A percentile compares a stretch with the other conserved stretches of the same genome.
phyloP scores from a whole-genome alignment of 1,140 invertebrate species.

The Bradynema listronoti region DNA sequence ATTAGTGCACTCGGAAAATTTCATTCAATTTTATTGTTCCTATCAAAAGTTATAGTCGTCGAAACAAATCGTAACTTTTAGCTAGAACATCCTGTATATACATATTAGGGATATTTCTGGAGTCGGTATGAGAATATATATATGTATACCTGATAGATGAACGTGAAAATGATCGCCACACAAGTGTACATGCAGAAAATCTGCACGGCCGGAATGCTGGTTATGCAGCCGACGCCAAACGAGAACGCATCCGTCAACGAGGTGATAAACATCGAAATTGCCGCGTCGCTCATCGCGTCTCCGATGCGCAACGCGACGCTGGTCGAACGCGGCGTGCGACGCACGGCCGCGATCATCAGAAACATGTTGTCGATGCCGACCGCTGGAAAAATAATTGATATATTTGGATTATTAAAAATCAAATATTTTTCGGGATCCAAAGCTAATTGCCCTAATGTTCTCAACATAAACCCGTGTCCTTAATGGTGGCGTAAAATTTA shows the following conservation, averaged over 20 bases:
- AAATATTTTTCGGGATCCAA: no score
- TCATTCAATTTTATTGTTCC: no score
- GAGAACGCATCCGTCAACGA: slow-evolving; percentile 62
- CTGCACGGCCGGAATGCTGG: slow-evolving; percentile 65
- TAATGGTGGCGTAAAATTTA: no score
- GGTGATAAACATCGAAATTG: slow-evolving; percentile 62
- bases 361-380: slow-evolving; percentile 64
- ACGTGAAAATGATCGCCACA: slow-evolving; percentile 82
- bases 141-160: slow-evolving; percentile 73
- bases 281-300: slow-evolving; percentile 58
- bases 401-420: no score
- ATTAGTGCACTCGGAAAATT: no score
- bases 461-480: no score
- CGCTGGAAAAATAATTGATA: slow-evolving; percentile 55
- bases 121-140: no score
- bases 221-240: slow-evolving; percentile 61
- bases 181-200: slow-evolving; percentile 95
- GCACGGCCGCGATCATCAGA: slow-evolving; percentile 60
- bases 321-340: slow-evolving; percentile 44
- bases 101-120: no score
- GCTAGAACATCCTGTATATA: no score
- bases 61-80: no score
- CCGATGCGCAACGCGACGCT: slow-evolving; percentile 45
- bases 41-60: no score
- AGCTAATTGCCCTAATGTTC: no score